Evolutionary conservation across 2,888 invertebrate species (phyloP).

Genomic region (Sylvicola cinctus): DNA sequence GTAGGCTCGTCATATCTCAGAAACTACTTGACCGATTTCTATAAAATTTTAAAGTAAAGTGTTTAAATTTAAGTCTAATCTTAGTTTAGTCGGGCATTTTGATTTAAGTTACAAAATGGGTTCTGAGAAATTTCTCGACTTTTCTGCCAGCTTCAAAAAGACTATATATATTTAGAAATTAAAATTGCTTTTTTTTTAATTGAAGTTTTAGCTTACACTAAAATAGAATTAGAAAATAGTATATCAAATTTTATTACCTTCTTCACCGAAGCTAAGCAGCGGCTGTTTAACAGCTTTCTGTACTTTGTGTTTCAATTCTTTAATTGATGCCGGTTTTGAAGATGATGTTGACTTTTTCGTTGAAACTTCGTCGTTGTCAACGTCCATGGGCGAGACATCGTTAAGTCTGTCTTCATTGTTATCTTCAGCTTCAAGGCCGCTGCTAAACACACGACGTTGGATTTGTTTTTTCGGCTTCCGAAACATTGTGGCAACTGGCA

Average conservation of each 20-base stretch:
- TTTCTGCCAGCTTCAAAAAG: no score
- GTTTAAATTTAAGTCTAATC: no score
- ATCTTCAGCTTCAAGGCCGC: conserved; percentile 43
- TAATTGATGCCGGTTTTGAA: conserved; percentile 10
- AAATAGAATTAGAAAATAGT: no score
- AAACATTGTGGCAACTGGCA: conserved; percentile 31
- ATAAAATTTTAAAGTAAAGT: no score
- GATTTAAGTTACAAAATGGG: no score
- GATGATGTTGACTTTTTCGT: conserved; percentile 5
- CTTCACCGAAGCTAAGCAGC: conserved; percentile 65
- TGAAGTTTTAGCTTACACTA: no score
- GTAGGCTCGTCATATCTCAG: no score
- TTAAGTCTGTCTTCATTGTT: conserved; percentile 25
- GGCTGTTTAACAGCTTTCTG: conserved; percentile 18
- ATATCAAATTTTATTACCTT: conserved; percentile 26
- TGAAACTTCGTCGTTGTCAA: conserved; percentile 14
- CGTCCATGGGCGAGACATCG: conserved; percentile 29
- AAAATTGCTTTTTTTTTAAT: conserved; percentile 17
- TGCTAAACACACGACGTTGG: conserved; percentile 50
- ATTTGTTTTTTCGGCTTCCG: conserved; percentile 74
- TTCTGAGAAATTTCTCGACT: no score
- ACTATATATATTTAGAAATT: conserved; percentile 3
- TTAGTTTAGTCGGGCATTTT: no score
- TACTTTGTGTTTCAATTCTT: conserved; percentile 11
- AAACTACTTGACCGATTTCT: no score